Percentiles rank a stretch among this genome's conserved stretches.
phyloP scores from a whole-genome alignment of 2,888 invertebrate species.

The Drosophila setosimentum region DNA sequence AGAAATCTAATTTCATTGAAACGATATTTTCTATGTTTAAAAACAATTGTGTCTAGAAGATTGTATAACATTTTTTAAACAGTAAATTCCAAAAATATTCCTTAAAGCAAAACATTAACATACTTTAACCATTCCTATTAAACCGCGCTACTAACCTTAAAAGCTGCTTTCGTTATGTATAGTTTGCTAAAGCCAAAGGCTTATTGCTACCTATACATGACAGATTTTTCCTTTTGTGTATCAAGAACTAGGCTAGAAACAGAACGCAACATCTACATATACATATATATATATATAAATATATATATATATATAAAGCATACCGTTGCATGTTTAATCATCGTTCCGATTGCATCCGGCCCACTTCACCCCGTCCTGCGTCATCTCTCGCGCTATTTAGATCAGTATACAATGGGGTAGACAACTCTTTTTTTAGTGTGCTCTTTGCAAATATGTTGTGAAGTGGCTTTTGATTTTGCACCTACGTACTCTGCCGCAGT shows the following conservation, averaged over 20 bases:
- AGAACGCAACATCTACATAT: constrained; percentile 2
- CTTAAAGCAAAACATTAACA: neutral
- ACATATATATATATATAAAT: neutral
- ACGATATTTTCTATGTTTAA: neutral
- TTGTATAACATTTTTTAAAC: neutral
- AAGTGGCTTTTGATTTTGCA: constrained; percentile 79
- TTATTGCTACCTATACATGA: constrained; percentile 10
- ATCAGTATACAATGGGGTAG: constrained; percentile 51
- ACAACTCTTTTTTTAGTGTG: constrained; percentile 28
- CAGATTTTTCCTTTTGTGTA: constrained; percentile 1
- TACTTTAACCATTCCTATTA: neutral
- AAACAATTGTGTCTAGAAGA: neutral
- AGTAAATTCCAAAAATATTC: neutral
- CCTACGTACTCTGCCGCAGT: constrained; percentile 67
- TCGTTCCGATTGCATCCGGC: constrained; percentile 41
- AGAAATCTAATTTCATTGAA: neutral
- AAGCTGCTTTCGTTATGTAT: constrained; percentile 6
- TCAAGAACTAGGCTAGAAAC: constrained; percentile 39
- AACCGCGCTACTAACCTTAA: constrained; percentile 21
- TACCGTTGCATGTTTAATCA: constrained; percentile 59
- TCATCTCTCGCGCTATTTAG: constrained; percentile 29
- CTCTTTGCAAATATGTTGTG: constrained; percentile 70
- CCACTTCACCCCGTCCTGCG: neutral
- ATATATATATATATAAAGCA: constrained; percentile 5
- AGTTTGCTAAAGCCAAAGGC: neutral